phyloP scores from a whole-genome alignment of 2,113 vertebrate species.

The Hyperopisus bebe region DNA sequence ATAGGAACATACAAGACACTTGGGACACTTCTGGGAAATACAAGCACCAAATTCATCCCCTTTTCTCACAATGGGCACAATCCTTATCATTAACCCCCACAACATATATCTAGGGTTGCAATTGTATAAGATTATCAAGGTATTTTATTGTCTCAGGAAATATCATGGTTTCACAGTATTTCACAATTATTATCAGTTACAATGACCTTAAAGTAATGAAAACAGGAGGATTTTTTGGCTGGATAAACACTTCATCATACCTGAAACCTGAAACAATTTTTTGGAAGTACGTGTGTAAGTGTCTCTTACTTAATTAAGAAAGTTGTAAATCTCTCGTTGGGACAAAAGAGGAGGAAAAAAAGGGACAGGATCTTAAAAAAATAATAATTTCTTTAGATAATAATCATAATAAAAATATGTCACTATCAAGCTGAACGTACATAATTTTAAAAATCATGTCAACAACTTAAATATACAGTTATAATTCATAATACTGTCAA shows the following conservation, averaged over 20 bases:
- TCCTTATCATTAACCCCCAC: neutral
- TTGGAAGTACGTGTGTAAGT: neutral
- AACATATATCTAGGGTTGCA: neutral
- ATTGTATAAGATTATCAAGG: no score
- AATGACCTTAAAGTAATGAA: neutral
- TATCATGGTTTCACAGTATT: neutral
- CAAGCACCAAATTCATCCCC: neutral
- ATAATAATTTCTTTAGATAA: neutral
- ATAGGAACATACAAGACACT: neutral
- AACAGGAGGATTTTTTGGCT: neutral
- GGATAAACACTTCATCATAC: neutral
- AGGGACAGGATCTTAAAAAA: neutral
- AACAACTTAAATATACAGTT: neutral
- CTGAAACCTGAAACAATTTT: neutral
- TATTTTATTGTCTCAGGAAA: no score
- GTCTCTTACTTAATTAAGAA: neutral
- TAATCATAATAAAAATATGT: neutral
- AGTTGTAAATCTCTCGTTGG: neutral
- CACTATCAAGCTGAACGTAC: neutral
- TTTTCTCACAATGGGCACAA: neutral
- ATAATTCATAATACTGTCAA: neutral
- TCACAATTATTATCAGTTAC: neutral
- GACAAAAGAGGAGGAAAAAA: neutral
- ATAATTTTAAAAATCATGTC: neutral
- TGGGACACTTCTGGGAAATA: neutral